Percentiles rank a stretch among this genome's conserved stretches.
phyloP scores from a whole-genome alignment of 2,888 invertebrate species.

The Pseudolycoriella hygida region DNA sequence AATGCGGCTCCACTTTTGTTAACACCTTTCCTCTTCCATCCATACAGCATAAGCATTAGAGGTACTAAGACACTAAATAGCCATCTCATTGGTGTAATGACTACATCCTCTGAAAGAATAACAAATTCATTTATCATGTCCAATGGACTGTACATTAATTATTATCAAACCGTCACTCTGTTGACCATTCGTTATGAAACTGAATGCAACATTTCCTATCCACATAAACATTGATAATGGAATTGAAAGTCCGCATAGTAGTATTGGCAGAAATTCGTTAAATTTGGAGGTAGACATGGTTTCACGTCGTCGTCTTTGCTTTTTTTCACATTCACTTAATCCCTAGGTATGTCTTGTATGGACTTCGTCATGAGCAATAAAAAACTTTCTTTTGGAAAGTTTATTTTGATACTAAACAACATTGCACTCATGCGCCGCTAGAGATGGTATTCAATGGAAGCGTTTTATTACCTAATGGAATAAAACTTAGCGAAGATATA shows the following conservation, averaged over 20 bases:
- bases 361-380: too few species aligned
- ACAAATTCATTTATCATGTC: background rate
- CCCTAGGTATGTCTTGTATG: too few species aligned
- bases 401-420: too few species aligned
- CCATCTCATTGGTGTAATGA: slow-evolving; percentile 26
- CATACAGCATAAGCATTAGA: slow-evolving; percentile 44
- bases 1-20: slow-evolving; percentile 51
- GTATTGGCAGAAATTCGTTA: slow-evolving; percentile 27
- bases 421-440: too few species aligned
- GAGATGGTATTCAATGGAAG: too few species aligned
- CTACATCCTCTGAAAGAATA: slow-evolving; percentile 11
- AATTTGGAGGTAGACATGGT: too few species aligned
- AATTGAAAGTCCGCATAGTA: slow-evolving; percentile 48
- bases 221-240: slow-evolving; percentile 62
- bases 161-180: slow-evolving; percentile 33
- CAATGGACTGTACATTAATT: background rate
- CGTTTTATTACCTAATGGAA: too few species aligned
- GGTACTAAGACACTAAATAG: slow-evolving; percentile 32
- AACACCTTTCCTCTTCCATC: slow-evolving; percentile 47
- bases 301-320: too few species aligned
- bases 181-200: slow-evolving; percentile 35
- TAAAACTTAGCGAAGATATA: too few species aligned
- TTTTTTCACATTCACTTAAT: too few species aligned
- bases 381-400: too few species aligned
- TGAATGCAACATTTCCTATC: slow-evolving; percentile 51